Evolutionary conservation across 1,140 invertebrate species (phyloP).

Genomic region (Scaptomyza hsui): DNA sequence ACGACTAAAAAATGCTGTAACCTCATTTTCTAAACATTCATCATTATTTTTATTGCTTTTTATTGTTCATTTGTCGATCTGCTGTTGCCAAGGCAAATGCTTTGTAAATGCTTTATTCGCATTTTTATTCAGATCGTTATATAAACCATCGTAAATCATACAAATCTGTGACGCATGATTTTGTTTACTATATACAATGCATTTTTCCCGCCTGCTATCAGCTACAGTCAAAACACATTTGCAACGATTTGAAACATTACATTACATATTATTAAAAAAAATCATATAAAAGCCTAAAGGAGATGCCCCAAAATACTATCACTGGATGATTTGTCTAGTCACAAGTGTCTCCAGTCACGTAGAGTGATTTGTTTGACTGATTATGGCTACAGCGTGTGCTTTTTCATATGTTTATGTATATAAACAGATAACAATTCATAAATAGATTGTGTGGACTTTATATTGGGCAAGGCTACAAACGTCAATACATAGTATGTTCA

Average conservation of each 20-base stretch:
- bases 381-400: constrained; percentile 44
- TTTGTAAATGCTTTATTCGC: constrained; percentile 22
- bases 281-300: constrained; percentile 23
- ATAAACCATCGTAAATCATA: constrained; percentile 34
- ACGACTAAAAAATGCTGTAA: background rate
- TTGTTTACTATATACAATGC: constrained; percentile 48
- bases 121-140: constrained; percentile 34
- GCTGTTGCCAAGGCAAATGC: constrained; percentile 24
- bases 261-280: constrained; percentile 4
- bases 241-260: constrained; percentile 6
- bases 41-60: constrained; percentile 15
- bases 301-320: constrained; percentile 43
- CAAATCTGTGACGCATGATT: constrained; percentile 49
- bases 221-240: constrained; percentile 3
- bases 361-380: constrained; percentile 33
- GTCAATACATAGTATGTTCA: constrained; percentile 1
- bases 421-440: constrained; percentile 21
- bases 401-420: constrained; percentile 9
- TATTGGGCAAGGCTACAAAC: constrained; percentile 22
- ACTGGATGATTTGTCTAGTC: constrained; percentile 37
- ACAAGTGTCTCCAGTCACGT: constrained; percentile 62
- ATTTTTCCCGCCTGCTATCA: constrained; percentile 20
- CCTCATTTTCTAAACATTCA: constrained; percentile 1
- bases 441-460: constrained; percentile 25
- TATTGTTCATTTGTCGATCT: constrained; percentile 15